These are phyloP conservation scores for Portunus trituberculatus DNA, from an alignment of 1,140 invertebrate genomes.

Conservation along the genomic window DNA sequence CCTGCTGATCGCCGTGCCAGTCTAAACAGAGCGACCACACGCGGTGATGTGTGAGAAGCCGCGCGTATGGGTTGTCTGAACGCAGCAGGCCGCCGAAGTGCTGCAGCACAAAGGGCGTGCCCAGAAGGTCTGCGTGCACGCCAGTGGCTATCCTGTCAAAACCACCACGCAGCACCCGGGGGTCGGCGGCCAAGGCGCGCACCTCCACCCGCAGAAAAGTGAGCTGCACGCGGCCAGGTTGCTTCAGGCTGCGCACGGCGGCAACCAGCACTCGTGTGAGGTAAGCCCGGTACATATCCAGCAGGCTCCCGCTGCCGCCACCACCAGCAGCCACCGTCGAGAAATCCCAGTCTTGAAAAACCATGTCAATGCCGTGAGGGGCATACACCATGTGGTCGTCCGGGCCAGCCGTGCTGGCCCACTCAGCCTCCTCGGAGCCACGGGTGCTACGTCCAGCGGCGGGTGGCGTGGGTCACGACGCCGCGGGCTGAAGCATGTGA, in stretches of 20 bases:
- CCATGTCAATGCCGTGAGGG: conserved; percentile 71
- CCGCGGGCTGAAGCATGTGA: conserved; percentile 67
- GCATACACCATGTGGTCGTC: conserved; percentile 73
- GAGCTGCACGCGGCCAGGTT: conserved; percentile 40
- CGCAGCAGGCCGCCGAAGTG: conserved; percentile 50
- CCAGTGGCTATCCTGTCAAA: conserved; percentile 71
- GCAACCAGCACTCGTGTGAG: conserved; percentile 57
- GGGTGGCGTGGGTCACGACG: conserved; percentile 51
- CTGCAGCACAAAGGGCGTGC: conserved; percentile 63
- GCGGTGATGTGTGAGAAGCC: conserved; percentile 66
- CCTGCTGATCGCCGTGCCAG: conserved; percentile 66
- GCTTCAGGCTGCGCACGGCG: conserved; percentile 32
- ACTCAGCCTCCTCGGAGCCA: conserved; percentile 66
- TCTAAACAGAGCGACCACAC: conserved; percentile 71
- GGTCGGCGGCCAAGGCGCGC: conserved; percentile 29
- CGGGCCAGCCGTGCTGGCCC: conserved; percentile 32
- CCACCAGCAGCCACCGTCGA: not conserved
- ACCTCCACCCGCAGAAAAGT: conserved; percentile 55
- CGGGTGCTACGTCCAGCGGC: conserved; percentile 63
- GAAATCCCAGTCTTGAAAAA: conserved; percentile 72
- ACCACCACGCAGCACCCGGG: not conserved
- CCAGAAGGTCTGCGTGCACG: conserved; percentile 65
- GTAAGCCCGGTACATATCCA: conserved; percentile 66
- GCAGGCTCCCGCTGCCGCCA: not conserved
- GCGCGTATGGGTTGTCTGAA: conserved; percentile 61